Conservation (phyloP, 2,888 invertebrate genomes). For the Xestia c-nigrum region DNA sequence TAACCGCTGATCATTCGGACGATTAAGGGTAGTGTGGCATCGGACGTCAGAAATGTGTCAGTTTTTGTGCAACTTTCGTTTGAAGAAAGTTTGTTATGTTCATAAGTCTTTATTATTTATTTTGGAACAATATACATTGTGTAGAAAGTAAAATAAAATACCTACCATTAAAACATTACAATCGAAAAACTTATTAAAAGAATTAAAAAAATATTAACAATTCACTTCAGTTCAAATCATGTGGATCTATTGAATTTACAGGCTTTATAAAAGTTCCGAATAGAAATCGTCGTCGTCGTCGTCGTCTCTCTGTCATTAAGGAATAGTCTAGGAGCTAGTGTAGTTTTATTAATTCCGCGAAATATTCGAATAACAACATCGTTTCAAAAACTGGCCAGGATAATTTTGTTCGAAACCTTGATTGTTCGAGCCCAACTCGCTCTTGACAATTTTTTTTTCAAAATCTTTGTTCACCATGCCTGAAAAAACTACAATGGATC, state of each 20-base stretch:
- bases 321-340: background rate
- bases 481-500: background rate
- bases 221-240: background rate
- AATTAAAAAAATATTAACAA: too few species aligned
- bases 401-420: background rate
- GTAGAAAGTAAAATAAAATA: too few species aligned
- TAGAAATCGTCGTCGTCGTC: background rate
- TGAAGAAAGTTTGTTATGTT: background rate
- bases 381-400: too few species aligned
- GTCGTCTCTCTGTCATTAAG: background rate
- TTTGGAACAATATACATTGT: too few species aligned
- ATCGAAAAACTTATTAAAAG: too few species aligned
- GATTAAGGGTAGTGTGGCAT: conserved; percentile 52
- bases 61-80: background rate
- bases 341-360: background rate
- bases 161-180: too few species aligned
- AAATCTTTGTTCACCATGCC: background rate
- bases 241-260: background rate
- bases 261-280: background rate
- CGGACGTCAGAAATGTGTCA: conserved; percentile 2
- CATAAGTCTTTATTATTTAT: too few species aligned
- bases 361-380: background rate
- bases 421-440: background rate
- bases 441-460: background rate
- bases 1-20: conserved; percentile 42